phyloP scores from a whole-genome alignment of 2,113 vertebrate species.

The Odobenus rosmarus region DNA sequence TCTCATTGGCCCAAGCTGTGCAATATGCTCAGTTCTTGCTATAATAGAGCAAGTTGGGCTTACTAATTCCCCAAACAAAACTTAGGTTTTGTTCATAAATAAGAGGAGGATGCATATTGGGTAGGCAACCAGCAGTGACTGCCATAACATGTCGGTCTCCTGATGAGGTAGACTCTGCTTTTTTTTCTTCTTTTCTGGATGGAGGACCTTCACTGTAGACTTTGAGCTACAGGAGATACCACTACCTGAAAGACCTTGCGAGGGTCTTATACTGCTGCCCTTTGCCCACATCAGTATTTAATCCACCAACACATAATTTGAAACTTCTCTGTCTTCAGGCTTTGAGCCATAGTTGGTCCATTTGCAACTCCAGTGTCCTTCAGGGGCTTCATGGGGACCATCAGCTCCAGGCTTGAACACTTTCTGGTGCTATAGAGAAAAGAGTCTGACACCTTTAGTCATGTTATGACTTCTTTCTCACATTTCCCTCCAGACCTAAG shows the following conservation, averaged over 20 bases:
- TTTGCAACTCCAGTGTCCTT: not conserved
- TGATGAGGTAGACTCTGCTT: not conserved
- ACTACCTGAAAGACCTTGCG: not conserved
- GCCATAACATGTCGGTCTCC: not conserved
- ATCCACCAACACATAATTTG: not conserved
- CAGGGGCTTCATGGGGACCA: not conserved
- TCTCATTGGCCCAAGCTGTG: not conserved
- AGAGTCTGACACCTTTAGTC: not conserved
- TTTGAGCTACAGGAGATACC: not conserved
- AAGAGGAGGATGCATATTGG: not conserved
- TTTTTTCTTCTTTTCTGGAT: not conserved
- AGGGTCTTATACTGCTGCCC: not conserved
- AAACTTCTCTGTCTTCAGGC: constrained; percentile 26
- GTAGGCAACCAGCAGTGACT: not conserved
- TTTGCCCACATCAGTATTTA: not conserved
- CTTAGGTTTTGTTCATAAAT: not conserved
- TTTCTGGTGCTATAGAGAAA: not conserved
- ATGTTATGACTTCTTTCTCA: not conserved
- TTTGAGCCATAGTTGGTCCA: not conserved
- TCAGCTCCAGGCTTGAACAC: not conserved
- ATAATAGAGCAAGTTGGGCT: not conserved
- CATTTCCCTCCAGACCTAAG: not conserved
- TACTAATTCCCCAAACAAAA: not conserved
- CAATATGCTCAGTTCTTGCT: not conserved
- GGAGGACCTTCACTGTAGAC: not conserved